phyloP scores from a whole-genome alignment of 2,888 invertebrate species.

The Lithophane semibrunnea region DNA sequence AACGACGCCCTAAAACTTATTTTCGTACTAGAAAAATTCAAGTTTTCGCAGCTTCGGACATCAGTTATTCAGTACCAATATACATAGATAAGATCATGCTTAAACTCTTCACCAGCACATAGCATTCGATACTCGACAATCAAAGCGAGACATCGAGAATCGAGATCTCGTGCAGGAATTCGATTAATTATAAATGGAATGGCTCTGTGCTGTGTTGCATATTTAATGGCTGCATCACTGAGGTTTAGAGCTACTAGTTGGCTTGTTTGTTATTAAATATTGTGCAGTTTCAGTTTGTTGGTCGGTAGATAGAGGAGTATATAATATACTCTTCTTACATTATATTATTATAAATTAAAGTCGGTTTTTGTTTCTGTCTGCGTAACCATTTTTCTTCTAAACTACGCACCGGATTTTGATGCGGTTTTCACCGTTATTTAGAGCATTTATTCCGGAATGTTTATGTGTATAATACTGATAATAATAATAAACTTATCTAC shows the following conservation, averaged over 20 bases:
- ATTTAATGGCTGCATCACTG: constrained; percentile 49
- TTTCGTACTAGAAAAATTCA: not conserved
- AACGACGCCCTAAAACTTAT: not conserved
- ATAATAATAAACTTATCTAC: no score
- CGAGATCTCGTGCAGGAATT: constrained; percentile 49
- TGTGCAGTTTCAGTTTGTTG: not conserved
- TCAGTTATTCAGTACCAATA: not conserved
- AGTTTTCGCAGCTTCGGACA: not conserved
- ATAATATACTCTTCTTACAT: no score
- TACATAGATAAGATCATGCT: not conserved
- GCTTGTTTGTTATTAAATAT: constrained; percentile 10
- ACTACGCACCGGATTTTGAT: no score
- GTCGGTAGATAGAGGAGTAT: not conserved
- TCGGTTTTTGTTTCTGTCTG: no score
- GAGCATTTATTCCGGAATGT: no score
- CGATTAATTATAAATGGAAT: constrained; percentile 66
- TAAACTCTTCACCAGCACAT: constrained; percentile 5
- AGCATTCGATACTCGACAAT: constrained; percentile 42
- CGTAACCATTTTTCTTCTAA: no score
- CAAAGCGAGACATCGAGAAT: constrained; percentile 46
- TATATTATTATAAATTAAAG: no score
- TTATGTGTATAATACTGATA: no score
- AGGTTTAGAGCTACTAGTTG: constrained; percentile 6
- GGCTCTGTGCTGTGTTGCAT: constrained; percentile 58
- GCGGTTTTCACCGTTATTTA: no score